Percentiles rank a stretch among this genome's conserved stretches.
phyloP scores from a whole-genome alignment of 2,113 vertebrate genomes.

The Colinus virginianus region DNA sequence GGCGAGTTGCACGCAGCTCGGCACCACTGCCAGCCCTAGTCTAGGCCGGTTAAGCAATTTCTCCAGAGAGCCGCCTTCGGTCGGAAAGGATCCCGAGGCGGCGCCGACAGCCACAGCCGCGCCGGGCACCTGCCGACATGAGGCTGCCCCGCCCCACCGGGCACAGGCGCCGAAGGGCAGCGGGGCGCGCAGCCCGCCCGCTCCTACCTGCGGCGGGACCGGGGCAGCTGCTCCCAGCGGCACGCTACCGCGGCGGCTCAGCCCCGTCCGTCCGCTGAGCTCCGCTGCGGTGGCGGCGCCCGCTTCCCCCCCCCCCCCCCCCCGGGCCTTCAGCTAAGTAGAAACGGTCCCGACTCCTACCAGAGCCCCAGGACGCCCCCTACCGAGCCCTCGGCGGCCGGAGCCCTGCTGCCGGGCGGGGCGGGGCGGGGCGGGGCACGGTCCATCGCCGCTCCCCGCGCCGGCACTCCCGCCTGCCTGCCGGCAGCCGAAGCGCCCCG shows the following conservation, averaged over 20 bases:
- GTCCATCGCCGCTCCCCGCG: background rate
- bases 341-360: background rate
- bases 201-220: slow-evolving; percentile 38
- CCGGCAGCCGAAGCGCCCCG: background rate
- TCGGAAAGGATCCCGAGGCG: background rate
- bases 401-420: background rate
- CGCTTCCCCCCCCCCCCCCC: background rate
- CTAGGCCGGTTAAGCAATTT: background rate
- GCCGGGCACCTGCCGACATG: background rate
- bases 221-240: background rate
- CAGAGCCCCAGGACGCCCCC: slow-evolving; percentile 37
- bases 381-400: background rate
- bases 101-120: background rate
- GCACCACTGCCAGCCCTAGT: background rate
- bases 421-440: background rate
- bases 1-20: background rate
- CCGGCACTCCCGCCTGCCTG: no score
- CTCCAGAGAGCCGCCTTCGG: background rate
- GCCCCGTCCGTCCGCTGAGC: background rate
- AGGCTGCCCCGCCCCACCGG: background rate
- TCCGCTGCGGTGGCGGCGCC: background rate
- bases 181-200: background rate
- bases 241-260: background rate
- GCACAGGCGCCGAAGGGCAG: no score
- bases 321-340: background rate